Evolutionary conservation across 37 sponge, comb jelly and placozoan genomes (phyloP).

Genomic region (Halichondria panicea): DNA sequence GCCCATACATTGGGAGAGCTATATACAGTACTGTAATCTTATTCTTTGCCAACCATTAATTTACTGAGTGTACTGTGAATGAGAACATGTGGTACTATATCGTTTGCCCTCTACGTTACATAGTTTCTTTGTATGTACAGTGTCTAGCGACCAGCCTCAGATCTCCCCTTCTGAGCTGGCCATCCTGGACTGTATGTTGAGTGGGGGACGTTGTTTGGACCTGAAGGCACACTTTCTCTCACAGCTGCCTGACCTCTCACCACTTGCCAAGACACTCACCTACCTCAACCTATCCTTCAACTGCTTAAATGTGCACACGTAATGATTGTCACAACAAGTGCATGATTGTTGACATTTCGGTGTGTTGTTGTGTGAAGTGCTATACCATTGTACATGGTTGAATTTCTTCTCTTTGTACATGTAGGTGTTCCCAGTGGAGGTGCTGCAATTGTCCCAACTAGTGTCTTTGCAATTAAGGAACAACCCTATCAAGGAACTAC

Average conservation of each 20-base stretch:
- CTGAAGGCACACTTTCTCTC: constrained; percentile 91
- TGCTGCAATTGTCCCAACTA: constrained; percentile 58
- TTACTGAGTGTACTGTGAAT: too few species aligned
- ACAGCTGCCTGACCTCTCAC: constrained; percentile 67
- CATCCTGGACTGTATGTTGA: constrained; percentile 73
- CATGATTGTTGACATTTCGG: neutral
- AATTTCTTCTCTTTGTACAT: neutral
- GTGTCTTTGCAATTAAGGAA: constrained; percentile 73
- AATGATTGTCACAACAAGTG: neutral
- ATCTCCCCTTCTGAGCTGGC: constrained; percentile 82
- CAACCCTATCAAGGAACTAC: neutral
- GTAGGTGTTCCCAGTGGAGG: constrained; percentile 71
- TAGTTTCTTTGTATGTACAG: constrained; percentile 8
- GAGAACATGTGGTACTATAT: too few species aligned
- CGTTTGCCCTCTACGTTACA: too few species aligned
- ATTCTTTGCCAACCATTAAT: too few species aligned
- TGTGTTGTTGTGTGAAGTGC: neutral
- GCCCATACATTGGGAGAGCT: too few species aligned
- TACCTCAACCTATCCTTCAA: constrained; percentile 95
- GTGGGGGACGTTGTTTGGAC: constrained; percentile 71
- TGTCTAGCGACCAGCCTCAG: constrained; percentile 43
- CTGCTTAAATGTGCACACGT: constrained; percentile 52
- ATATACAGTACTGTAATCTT: too few species aligned
- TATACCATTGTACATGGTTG: neutral
- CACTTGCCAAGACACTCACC: constrained; percentile 74